These are phyloP conservation scores for Orcinus orca DNA, from an alignment of 2,113 vertebrate genomes.

Conservation along the genomic window DNA sequence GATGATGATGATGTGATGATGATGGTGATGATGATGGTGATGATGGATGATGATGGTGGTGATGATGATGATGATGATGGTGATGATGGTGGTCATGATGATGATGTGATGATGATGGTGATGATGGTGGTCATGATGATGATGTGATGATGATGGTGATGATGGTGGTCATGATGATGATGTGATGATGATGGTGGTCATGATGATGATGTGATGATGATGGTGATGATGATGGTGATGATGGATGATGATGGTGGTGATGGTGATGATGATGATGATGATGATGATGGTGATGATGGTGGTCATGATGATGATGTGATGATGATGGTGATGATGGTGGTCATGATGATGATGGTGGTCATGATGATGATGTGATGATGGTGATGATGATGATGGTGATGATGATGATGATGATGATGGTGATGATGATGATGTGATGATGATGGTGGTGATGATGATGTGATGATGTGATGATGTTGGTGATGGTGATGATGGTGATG, in stretches of 20 bases:
- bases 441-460: no score
- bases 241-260: fast-evolving
- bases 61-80: neutral
- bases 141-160: neutral
- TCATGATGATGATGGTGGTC: fast-evolving
- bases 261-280: neutral
- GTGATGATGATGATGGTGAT: neutral
- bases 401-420: fast-evolving
- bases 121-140: neutral
- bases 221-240: no score
- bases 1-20: fast-evolving
- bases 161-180: fast-evolving
- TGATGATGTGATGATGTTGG: no score
- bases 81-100: no score
- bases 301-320: fast-evolving
- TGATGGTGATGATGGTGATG: no score
- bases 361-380: neutral
- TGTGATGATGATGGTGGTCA: no score
- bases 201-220: neutral
- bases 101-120: fast-evolving
- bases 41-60: neutral
- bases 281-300: fast-evolving
- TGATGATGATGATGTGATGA: no score
- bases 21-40: fast-evolving
- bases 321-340: neutral